Base-by-base conservation (phyloP, 2,888 invertebrate species). In the Aplocera efformata region DNA sequence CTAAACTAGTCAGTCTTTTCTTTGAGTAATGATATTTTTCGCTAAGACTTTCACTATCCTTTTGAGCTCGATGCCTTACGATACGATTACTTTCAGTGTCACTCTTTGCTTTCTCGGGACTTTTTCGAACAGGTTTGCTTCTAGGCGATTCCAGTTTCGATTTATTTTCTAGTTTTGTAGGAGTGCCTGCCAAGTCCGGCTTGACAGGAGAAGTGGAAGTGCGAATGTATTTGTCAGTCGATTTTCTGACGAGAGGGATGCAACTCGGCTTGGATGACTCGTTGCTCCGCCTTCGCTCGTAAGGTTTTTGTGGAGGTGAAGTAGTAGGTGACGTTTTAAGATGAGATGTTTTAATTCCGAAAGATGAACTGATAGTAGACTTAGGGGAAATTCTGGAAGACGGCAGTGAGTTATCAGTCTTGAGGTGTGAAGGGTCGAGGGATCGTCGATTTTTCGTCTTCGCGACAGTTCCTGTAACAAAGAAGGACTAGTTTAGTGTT, bases 1-100 rank as follows among this genome's bases (percentile, higher is more conserved):
- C 86, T 88, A 88, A 78, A 77, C 86, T 88, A 88, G 81, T 88
- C 88, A 88, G 88, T 88, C 88, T 88, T 88, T 86, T 86, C 76
- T 86, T 88, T 76, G 80, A 82, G 84, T 83, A 69, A 77, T 84
- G 83, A 85, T 84, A 82, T 83, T 84, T 88, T 79, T 83, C 86
- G 67, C 73, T 85, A 77, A 75, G 76, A 79, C 73, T 80, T 78
- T 82, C 82, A 76, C 70, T 79, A 74, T 80, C 77, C 54, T 82
- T 88, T 81, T 86, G 86, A 82, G 81, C 79, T 79, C 82, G 80
- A 67, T 80, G 72, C 77, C 71, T 79, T 79, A 80, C 81, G 60
- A 71, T 79, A 65, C 80, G 78, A 68, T 67, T 72, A 59, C 64
- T 76, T 75, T 85, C 86, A 40, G 73, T 63, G 59, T 81, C 82